Evolutionary conservation across 2,113 vertebrate genomes (phyloP).

Genomic region (Pteropus alecto): DNA sequence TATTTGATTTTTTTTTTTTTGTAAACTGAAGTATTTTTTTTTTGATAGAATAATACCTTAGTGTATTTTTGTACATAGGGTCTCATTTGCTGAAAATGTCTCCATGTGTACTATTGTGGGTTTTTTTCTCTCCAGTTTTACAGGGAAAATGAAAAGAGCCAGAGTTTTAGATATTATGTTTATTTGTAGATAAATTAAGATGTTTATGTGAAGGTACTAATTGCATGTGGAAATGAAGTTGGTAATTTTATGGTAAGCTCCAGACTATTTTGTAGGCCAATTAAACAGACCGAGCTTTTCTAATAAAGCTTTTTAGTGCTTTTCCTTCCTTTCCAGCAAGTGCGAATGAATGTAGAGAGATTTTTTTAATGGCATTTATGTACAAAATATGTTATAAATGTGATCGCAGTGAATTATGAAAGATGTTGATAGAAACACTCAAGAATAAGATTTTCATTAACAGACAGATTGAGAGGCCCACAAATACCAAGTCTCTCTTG

Average conservation of each 20-base stretch:
- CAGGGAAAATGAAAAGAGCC: not conserved
- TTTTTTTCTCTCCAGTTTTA: not conserved
- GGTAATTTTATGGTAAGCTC: not conserved
- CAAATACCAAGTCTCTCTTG: not conserved
- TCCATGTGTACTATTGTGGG: not conserved
- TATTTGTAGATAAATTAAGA: not conserved
- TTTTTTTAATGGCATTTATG: not conserved
- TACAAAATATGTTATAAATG: not conserved
- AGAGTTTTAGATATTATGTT: constrained; percentile 21
- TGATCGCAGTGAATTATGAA: not conserved
- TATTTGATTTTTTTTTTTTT: not conserved
- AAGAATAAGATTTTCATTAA: not conserved
- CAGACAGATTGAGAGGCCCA: not conserved
- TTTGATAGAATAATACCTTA: not conserved
- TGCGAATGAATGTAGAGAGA: not conserved
- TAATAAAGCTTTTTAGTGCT: not conserved
- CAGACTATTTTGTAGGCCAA: not conserved
- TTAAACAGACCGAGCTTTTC: not conserved
- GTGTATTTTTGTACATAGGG: not conserved
- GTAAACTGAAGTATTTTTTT: not conserved
- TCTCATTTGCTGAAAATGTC: not conserved
- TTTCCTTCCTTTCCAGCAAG: not conserved
- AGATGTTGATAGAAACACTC: not conserved
- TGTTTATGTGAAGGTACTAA: not conserved
- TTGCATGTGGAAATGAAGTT: constrained; percentile 27